Evolutionary conservation across 2,797 vertebrate genomes (phyloP), one percentile per base, ranked within the genome.

Genomic region (Enteromius unitaeniatus): DNA sequence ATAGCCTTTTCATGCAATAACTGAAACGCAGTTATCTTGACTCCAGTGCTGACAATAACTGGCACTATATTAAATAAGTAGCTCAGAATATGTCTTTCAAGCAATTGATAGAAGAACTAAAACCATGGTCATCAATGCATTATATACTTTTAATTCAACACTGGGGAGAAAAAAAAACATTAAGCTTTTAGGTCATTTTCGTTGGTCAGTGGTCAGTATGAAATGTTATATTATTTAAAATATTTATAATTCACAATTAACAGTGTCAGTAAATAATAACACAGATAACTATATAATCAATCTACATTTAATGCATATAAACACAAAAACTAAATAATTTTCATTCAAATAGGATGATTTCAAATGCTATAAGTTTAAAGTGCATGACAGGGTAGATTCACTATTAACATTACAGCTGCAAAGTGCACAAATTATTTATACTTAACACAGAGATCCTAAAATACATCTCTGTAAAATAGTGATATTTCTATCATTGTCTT

Each of bases 401-500:
- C 6, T 4, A 60, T 77, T 45, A 45, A 28, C 4, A 28, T 60
- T 28, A 28, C 9, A 62, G 5, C 37, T 19, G 40, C 49, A 23
- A 6, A 72, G 26, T 31, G 2, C n/a, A 60, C 23, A 6, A 60
- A 60, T 47, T 6, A 72, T 47, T 45, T 72, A 62, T 23, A 42
- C 13, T 47, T 34, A 65, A 49, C 4, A 47, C 11, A 14, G 10
- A 28, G 6, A 15, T 42, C 15, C 0, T 82, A 75, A 53, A 53
- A 65, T 15, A 40, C 26, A 42, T 11, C 73, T 72, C 47, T 49
- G 62, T 45, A 72, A 51, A 15, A 42, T 21, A 51, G 77, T 83
- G 55, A 83, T 87, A 76, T 67, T 82, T 89, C 85, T 92, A 87
- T 91, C 87, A 85, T 37, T 85, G 85, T 91, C 79, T 80, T 88